Evolutionary conservation across 2,113 vertebrate genomes (phyloP).

Genomic region (Oryzias woworae): DNA sequence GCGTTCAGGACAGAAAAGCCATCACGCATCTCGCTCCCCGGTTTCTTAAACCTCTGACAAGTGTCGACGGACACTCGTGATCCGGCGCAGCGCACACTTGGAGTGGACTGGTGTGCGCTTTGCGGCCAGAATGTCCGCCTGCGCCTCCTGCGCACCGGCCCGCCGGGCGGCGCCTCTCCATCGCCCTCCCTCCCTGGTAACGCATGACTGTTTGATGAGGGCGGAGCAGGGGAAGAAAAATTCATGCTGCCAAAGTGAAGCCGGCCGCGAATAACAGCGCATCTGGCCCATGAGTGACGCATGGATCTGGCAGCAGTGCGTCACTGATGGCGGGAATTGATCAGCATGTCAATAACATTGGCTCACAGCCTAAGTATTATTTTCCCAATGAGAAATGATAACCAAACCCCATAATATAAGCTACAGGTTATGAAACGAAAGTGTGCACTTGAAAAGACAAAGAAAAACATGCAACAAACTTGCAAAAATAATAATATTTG

Average conservation of each 20-base stretch:
- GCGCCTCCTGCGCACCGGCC: constrained; percentile 32
- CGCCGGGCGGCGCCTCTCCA: constrained; percentile 2
- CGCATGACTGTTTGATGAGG: constrained; percentile 20
- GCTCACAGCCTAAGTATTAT: neutral
- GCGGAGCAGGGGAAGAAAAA: constrained; percentile 23
- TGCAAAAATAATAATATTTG: too few relatives aligned
- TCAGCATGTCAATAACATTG: constrained; percentile 24
- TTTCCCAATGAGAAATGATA: too few relatives aligned
- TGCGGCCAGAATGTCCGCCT: constrained; percentile 13
- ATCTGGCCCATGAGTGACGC: constrained; percentile 49
- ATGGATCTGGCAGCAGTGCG: constrained; percentile 37
- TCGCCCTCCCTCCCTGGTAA: constrained; percentile 14
- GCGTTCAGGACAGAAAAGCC: constrained; percentile 42
- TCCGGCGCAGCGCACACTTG: constrained; percentile 10
- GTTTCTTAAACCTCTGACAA: constrained; percentile 18
- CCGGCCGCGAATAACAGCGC: constrained; percentile 31
- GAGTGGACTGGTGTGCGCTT: constrained; percentile 27
- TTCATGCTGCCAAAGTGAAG: constrained; percentile 28
- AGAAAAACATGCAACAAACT: too few relatives aligned
- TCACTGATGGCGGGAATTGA: constrained; percentile 40
- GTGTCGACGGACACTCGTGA: too few relatives aligned
- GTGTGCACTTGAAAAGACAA: too few relatives aligned
- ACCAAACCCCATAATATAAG: too few relatives aligned
- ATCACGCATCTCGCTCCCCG: constrained; percentile 20
- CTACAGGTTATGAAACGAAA: too few relatives aligned